Evolutionary conservation across 2,888 invertebrate species (phyloP).

Genomic region (Mesorhabditis belari): DNA sequence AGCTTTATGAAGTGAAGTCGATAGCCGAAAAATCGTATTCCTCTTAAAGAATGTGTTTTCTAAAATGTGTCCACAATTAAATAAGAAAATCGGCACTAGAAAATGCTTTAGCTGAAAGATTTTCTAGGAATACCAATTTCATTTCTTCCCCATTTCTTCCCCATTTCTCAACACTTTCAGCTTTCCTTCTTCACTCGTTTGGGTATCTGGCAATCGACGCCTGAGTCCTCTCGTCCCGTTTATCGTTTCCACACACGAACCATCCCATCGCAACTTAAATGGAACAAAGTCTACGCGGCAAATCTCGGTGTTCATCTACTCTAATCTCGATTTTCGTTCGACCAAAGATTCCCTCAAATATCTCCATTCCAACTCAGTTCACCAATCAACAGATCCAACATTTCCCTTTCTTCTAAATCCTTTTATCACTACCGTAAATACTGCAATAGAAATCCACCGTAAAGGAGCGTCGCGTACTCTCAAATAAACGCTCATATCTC

Average conservation of each 20-base stretch:
- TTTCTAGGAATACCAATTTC: no score
- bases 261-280: conserved; percentile 47
- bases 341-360: not conserved
- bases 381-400: not conserved
- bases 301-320: conserved; percentile 35
- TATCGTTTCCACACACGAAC: conserved; percentile 47
- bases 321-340: conserved; percentile 5
- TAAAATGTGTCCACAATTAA: no score
- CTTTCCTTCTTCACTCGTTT: conserved; percentile 31
- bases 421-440: not conserved
- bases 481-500: no score
- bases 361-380: not conserved
- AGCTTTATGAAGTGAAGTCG: no score
- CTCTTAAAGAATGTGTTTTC: not conserved
- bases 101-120: no score
- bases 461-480: no score
- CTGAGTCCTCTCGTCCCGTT: conserved; percentile 27
- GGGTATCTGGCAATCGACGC: conserved; percentile 34
- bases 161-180: conserved; percentile 11
- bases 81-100: no score
- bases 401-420: not conserved
- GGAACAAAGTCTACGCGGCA: conserved; percentile 36
- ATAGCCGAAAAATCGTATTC: no score
- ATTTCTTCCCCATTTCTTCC: no score
- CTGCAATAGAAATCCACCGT: not conserved